Conservation (phyloP, 2,113 vertebrate genomes). For the Microtus montanus region DNA sequence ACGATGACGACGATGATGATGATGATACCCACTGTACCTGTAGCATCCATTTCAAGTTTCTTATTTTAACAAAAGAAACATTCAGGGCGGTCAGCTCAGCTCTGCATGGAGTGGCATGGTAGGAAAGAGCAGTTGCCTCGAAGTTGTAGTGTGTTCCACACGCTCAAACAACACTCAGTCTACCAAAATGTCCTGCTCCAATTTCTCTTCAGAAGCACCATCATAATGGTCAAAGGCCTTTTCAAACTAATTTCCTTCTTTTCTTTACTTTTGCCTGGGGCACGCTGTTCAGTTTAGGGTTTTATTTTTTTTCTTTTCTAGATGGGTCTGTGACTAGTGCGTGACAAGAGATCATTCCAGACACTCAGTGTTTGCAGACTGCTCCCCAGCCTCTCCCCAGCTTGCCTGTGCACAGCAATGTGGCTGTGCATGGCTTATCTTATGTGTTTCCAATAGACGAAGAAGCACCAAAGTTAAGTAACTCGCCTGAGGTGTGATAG, state of each 20-base stretch:
- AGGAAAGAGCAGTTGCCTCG: not conserved
- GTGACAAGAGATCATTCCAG: slow-evolving; percentile 57
- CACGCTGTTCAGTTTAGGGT: not conserved
- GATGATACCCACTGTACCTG: not conserved
- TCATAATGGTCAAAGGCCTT: slow-evolving; percentile 2
- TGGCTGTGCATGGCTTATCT: slow-evolving; percentile 52
- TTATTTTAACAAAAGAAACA: slow-evolving; percentile 32
- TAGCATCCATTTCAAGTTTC: slow-evolving; percentile 32
- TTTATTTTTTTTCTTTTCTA: not conserved
- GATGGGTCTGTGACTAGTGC: slow-evolving; percentile 57
- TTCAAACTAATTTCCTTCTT: slow-evolving; percentile 42
- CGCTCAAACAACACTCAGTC: not conserved
- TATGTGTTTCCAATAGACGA: slow-evolving; percentile 70
- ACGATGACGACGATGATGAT: too few relatives aligned
- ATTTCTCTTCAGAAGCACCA: slow-evolving; percentile 23
- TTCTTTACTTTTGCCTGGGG: slow-evolving; percentile 22
- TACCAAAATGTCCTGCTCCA: slow-evolving; percentile 24
- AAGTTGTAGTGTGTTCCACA: not conserved
- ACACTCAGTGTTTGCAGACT: slow-evolving; percentile 64
- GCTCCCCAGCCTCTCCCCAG: slow-evolving; percentile 27
- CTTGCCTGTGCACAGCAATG: slow-evolving; percentile 49
- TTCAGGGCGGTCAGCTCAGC: not conserved
- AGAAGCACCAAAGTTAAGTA: slow-evolving; percentile 59
- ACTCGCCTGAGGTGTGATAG: slow-evolving; percentile 63
- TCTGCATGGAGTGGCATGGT: not conserved